These are phyloP conservation scores for Threskiornis aethiopicus DNA, from an alignment of 2,797 vertebrate species.

Conservation along the genomic window DNA sequence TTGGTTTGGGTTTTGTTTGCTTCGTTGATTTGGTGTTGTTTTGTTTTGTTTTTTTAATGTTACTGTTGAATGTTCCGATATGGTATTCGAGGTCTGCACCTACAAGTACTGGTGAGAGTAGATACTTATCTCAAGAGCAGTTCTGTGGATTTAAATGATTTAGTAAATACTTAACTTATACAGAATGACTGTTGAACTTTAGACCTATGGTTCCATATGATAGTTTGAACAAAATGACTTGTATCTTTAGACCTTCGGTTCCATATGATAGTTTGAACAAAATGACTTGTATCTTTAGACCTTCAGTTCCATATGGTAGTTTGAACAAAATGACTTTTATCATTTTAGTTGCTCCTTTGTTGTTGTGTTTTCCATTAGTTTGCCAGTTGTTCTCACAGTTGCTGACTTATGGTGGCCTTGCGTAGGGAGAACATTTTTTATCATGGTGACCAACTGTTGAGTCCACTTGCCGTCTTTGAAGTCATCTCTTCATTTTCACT, in stretches of 20 bases:
- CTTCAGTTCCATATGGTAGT: neutral
- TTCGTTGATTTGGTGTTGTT: neutral
- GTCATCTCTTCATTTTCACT: neutral
- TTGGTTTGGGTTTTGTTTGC: neutral
- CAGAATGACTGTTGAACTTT: neutral
- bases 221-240: neutral
- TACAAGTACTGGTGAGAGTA: neutral
- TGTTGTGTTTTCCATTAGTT: neutral
- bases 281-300: neutral
- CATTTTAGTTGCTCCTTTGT: neutral
- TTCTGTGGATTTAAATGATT: neutral
- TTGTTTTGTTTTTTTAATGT: too few species aligned
- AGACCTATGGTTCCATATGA: accelerated
- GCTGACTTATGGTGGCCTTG: neutral
- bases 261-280: neutral
- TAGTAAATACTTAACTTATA: neutral
- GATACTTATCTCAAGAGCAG: neutral
- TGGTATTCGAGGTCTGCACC: accelerated
- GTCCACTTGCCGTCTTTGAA: neutral
- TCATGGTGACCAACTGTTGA: neutral
- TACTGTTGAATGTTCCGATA: neutral
- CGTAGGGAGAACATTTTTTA: accelerated
- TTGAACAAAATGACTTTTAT: neutral
- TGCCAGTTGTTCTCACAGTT: neutral
- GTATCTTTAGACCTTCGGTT: neutral